Base-by-base conservation (phyloP, 2,797 vertebrate genomes). In the Nannoperca obscura region DNA sequence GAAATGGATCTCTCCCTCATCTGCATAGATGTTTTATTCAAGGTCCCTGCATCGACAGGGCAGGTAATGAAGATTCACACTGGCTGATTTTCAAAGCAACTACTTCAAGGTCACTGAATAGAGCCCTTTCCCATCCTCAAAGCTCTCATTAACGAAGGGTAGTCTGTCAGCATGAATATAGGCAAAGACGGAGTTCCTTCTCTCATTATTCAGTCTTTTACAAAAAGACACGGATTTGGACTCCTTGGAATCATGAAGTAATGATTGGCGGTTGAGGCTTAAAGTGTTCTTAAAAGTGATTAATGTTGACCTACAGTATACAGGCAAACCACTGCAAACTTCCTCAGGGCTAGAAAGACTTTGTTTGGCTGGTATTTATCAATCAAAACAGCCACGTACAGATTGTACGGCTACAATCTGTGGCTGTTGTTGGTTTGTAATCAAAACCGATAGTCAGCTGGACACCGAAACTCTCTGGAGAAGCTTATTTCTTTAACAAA, bases 21-120 rank as follows among this genome's bases (percentile, higher is more conserved):
- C 80, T 90, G 83, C 83, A 84, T 85, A 79, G 86, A 86, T 89
- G 89, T 87, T 91, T 92, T 89, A 92, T 90, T 93, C 92, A 95
- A 94, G 91, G 92, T 93, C 76, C 71, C 77, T 65, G 58, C 81
- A 91, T 89, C 78, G 89, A 93, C 92, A 78, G 60, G 66, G 57
- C 74, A 84, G 72, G 85, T 91, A 93, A 93, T 87, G 88, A 93
- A 94, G 89, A 93, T 91, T 89, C 91, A 89, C 79, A 83, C 81
- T 90, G 90, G 86, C 90, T 92, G 90, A 49, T 89, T 87, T 92
- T 93, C 85, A 90, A 90, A 91, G 82, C 69, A 77, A 65, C 86
- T 58, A 53, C 85, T 74, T 85, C 88, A 94, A 93, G 89, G 91
- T 90, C 85, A 81, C 36, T 65, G 80, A 47, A 78, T 67, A 30